Evolutionary conservation across 2,888 invertebrate species (phyloP), one percentile per base, ranked within the genome.

Genomic region (Arge pagana): DNA sequence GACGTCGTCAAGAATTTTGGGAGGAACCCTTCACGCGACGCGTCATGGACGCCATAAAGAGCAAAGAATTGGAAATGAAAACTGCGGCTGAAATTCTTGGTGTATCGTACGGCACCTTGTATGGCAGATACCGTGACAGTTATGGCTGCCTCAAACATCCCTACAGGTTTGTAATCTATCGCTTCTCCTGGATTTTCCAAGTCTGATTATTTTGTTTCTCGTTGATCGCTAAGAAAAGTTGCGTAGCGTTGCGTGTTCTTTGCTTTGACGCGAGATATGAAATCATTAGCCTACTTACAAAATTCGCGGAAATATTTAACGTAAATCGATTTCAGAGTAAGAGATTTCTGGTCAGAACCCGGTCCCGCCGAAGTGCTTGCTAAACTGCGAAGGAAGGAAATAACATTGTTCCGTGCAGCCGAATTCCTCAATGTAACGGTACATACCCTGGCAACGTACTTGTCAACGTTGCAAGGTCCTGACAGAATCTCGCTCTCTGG

Each of bases 11-110:
- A 54, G 93, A 93, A 78, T 94, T 93, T 78, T 94, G 93, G 93
- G 93, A 93, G 71, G 93, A 93, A 74, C 87, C 90, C 37, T 93
- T 92, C 67, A 93, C 93, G 23, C 88, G 90, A 74, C 80, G 92
- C 69, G 86, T 93, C 33, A 90, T 93, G 88, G 93, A 93, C 72
- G 90, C 91, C 13, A 93, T 93, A 21, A 88, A 93, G 66, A 87
- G 90, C 58, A 93, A 93, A 77, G 92, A 92, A 80, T 77, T 94
- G 69, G 93, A 94, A 78, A 93, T 94, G 93, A 94, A 94, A 78
- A 90, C 90, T 62, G 93, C 92, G 2, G 93, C 93, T 2, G 92
- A 93, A 74, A 84, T 94, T 52, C 80, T 93, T 39, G 93, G 93
- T 1, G 93, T 94, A 0, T 93, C 92, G 39, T 94, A 94, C 78